Evolutionary conservation across 2,888 invertebrate species (phyloP), one percentile per base, ranked within the genome.

Genomic region (Leptopilina syphax): DNA sequence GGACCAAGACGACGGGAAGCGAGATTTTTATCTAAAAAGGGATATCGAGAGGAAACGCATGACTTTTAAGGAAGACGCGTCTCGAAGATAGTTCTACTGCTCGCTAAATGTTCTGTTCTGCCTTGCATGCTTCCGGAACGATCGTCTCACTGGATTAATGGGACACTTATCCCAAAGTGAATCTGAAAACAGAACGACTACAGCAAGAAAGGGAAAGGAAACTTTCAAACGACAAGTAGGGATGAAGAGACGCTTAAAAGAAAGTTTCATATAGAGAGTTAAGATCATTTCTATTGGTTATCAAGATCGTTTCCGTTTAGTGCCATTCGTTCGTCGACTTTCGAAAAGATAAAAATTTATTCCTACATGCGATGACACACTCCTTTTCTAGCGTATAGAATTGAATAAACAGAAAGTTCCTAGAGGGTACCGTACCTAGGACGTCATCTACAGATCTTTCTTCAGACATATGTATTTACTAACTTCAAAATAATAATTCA

Each of bases 101-200:
- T 79, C 82, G 83, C 80, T 79, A 79, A 67, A 81, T 67, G 80
- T 78, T 78, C 77, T 50, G 67, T 66, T 47, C 13, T 57, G 67
- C 10, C 44, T 77, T 70, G 73, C 73, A 54, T 57, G 73, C 73
- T 86, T 84, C 84, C 85, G 85, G 81, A 85, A 85, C 84, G 81
- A 83, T 83, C 83, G 50, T 50, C 85, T 84, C 81, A 84, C 86
- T 88, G 85, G 87, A 89, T 86, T 88, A 89, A 89, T 89, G 88
- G 88, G 85, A 88, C 85, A 88, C 84, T 88, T 88, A 88, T 88
- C 87, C 83, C 80, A 78, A 81, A 82, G 68, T 81, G 85, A 87
- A 88, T 88, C 88, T 88, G 84, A 87, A 88, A 88, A 57, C 57
- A 73, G 73, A 34, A n/a, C 73, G 8, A 50, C 57, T 50, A 73